These are phyloP conservation scores for Scalopus aquaticus DNA, from an alignment of 2,113 vertebrate genomes.

Conservation along the genomic window DNA sequence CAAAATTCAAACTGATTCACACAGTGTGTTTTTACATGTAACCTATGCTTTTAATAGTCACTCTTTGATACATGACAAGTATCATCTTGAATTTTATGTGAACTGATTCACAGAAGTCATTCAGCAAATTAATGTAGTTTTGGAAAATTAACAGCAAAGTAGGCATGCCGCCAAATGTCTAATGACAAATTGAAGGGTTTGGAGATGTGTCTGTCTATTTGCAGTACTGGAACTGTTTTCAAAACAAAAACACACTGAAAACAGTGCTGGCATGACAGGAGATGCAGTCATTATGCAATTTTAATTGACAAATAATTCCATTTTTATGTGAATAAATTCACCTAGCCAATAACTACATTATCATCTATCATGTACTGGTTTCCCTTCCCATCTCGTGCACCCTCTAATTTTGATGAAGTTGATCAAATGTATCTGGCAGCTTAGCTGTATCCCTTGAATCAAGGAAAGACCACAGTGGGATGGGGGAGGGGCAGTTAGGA, in stretches of 20 bases:
- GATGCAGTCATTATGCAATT: conserved; percentile 82
- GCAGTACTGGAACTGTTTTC: conserved; percentile 84
- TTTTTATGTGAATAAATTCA: conserved; percentile 81
- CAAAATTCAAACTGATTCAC: conserved; percentile 83
- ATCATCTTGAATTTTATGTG: conserved; percentile 84
- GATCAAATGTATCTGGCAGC: conserved; percentile 69
- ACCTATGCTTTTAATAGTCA: conserved; percentile 85
- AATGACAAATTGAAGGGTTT: conserved; percentile 87
- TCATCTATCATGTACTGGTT: conserved; percentile 59
- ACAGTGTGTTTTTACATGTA: conserved; percentile 82
- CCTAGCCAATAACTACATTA: conserved; percentile 77
- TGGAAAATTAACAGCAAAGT: conserved; percentile 86
- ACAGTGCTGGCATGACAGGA: conserved; percentile 77
- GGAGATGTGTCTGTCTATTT: conserved; percentile 85
- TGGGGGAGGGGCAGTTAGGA: neutral
- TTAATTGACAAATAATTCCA: conserved; percentile 85
- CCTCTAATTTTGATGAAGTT: conserved; percentile 75
- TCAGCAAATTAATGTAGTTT: conserved; percentile 87
- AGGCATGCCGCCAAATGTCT: conserved; percentile 87
- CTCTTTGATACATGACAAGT: conserved; percentile 83
- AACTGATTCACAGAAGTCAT: conserved; percentile 86
- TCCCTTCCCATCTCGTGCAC: conserved; percentile 44
- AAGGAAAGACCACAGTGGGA: conserved; percentile 59
- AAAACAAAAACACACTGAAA: conserved; percentile 86
- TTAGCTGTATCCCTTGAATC: conserved; percentile 60